phyloP scores from a whole-genome alignment of 2,888 invertebrate genomes.

The Scaptomyza cyrtandrae region DNA sequence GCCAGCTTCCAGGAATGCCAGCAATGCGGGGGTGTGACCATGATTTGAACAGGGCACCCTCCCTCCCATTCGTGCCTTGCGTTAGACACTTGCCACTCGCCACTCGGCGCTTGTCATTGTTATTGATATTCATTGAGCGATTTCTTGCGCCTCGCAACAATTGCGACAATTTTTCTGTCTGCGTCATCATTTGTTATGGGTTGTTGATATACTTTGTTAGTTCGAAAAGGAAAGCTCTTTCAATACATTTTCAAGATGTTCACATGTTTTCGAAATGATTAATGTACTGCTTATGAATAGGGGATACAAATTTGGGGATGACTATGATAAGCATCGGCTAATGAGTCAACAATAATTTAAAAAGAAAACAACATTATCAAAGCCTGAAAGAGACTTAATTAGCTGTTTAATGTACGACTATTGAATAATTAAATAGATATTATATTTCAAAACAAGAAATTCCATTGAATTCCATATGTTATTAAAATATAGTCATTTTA shows the following conservation, averaged over 20 bases:
- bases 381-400: too few relatives aligned
- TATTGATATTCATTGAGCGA: slow-evolving; percentile 68
- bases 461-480: too few relatives aligned
- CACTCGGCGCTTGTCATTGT: slow-evolving; percentile 22
- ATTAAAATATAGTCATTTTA: too few relatives aligned
- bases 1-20: slow-evolving; percentile 69
- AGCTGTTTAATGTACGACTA: too few relatives aligned
- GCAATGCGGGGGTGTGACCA: slow-evolving; percentile 66
- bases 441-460: too few relatives aligned
- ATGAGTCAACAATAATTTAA: slow-evolving; percentile 5
- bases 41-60: slow-evolving; percentile 19
- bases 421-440: too few relatives aligned
- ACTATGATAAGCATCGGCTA: neutral
- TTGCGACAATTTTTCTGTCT: slow-evolving; percentile 70
- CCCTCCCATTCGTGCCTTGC: neutral
- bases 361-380: neutral
- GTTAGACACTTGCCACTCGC: slow-evolving; percentile 12
- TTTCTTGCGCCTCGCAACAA: slow-evolving; percentile 42
- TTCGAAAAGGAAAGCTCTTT: slow-evolving; percentile 9
- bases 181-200: slow-evolving; percentile 69
- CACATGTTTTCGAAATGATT: slow-evolving; percentile 58
- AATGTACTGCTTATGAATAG: slow-evolving; percentile 31
- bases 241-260: slow-evolving; percentile 38
- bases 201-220: slow-evolving; percentile 40
- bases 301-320: slow-evolving; percentile 8